These are phyloP conservation scores for Meles meles DNA, from an alignment of 2,113 vertebrate species.

Conservation along the genomic window DNA sequence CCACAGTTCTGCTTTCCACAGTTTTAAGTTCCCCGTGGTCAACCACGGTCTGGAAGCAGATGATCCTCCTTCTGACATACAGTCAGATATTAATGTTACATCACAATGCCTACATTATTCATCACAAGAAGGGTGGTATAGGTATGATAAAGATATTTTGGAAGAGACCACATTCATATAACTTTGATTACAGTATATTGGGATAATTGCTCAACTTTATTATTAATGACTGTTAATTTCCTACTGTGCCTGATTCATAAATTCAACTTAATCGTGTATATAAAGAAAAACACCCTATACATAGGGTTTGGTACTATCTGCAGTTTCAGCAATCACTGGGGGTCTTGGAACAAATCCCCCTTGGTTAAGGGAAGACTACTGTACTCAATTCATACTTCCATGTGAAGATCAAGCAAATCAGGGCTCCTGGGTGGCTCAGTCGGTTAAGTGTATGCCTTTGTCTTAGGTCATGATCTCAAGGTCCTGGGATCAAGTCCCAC, in stretches of 20 bases:
- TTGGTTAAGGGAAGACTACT: neutral
- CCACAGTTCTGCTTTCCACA: neutral
- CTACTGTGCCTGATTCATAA: neutral
- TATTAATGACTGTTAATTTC: neutral
- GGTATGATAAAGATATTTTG: neutral
- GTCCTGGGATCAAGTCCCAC: neutral
- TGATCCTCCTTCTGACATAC: neutral
- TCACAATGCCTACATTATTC: neutral
- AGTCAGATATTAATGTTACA: neutral
- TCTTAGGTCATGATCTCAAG: neutral
- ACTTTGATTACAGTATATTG: neutral
- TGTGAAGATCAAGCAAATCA: neutral
- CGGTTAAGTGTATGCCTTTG: neutral
- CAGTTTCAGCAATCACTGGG: neutral
- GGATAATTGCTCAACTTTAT: neutral
- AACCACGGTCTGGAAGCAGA: neutral
- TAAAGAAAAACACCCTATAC: neutral
- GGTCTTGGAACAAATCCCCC: neutral
- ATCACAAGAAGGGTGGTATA: neutral
- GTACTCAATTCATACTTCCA: constrained; percentile 3
- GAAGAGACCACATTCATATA: neutral
- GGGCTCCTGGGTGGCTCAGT: no score
- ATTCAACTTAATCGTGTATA: neutral
- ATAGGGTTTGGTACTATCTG: neutral
- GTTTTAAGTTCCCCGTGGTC: neutral